phyloP scores from a whole-genome alignment of 2,797 vertebrate species.

The Microtus agrestis region DNA sequence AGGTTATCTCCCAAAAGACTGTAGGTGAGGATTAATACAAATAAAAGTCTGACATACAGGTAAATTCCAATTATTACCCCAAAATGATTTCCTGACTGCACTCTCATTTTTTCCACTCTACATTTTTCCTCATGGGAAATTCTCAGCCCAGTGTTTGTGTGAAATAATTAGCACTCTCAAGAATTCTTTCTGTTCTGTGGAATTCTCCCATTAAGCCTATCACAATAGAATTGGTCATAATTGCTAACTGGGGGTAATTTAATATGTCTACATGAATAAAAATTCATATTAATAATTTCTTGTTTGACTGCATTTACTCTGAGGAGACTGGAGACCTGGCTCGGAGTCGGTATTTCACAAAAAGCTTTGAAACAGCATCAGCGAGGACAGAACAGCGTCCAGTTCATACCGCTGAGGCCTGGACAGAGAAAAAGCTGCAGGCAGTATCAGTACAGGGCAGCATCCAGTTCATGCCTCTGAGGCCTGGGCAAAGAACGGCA shows the following conservation, averaged over 20 bases:
- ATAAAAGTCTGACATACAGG: neutral
- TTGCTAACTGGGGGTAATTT: slow-evolving; percentile 65
- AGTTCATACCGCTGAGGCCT: neutral
- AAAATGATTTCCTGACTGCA: slow-evolving; percentile 20
- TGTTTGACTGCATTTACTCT: slow-evolving; percentile 52
- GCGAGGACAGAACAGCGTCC: neutral
- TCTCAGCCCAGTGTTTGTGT: slow-evolving; percentile 48
- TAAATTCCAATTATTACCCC: neutral
- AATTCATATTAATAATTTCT: slow-evolving; percentile 50
- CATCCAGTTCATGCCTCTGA: neutral
- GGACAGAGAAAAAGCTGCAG: neutral
- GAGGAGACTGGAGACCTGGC: neutral
- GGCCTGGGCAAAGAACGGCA: neutral
- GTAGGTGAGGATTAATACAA: neutral
- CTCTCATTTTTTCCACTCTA: slow-evolving; percentile 44
- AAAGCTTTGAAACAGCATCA: neutral
- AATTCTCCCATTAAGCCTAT: slow-evolving; percentile 45
- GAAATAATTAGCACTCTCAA: slow-evolving; percentile 60
- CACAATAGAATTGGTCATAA: slow-evolving; percentile 43
- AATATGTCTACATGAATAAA: slow-evolving; percentile 34
- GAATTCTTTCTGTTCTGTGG: slow-evolving; percentile 57
- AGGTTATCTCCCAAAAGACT: neutral
- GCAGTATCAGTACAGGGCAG: neutral
- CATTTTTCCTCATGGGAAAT: slow-evolving; percentile 15
- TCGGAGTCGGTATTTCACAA: neutral